A percentile compares a stretch with the other conserved stretches of the same genome.
Evolutionary conservation across 2,888 invertebrate genomes (phyloP).

Genomic region (Himalopsyche tibetana): DNA sequence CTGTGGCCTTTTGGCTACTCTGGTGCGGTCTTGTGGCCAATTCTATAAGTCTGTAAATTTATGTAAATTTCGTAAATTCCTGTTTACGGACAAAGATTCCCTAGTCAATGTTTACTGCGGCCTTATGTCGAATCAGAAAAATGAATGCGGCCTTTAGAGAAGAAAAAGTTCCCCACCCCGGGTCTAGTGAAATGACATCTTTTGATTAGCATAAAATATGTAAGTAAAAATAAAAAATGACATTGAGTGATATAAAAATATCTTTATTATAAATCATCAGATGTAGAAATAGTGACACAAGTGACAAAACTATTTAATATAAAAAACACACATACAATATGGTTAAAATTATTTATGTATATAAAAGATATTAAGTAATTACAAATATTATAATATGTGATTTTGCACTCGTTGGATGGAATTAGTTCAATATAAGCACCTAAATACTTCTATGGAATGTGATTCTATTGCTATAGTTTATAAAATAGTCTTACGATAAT

Average conservation of each 20-base stretch:
- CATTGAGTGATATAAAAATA: neutral
- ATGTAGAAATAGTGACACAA: slow-evolving; percentile 2
- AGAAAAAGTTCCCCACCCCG: too few species aligned
- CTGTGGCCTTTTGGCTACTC: too few species aligned
- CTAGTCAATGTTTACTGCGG: too few species aligned
- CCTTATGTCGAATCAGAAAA: too few species aligned
- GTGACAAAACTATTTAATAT: neutral
- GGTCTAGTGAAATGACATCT: too few species aligned
- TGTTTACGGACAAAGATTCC: too few species aligned
- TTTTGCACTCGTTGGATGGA: slow-evolving; percentile 29
- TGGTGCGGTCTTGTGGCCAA: too few species aligned
- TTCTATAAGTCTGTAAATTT: too few species aligned
- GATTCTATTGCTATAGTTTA: neutral
- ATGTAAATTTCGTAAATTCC: too few species aligned
- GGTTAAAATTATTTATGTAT: neutral
- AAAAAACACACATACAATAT: neutral
- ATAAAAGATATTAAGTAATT: neutral
- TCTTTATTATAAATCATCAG: slow-evolving; percentile 4
- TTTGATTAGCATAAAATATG: too few species aligned
- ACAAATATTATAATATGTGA: neutral
- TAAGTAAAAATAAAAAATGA: neutral
- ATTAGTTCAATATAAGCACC: neutral
- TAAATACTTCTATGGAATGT: neutral
- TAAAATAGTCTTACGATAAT: neutral
- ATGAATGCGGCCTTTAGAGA: too few species aligned